Conservation (phyloP, 2,113 vertebrate species). For the Tyto alba region DNA sequence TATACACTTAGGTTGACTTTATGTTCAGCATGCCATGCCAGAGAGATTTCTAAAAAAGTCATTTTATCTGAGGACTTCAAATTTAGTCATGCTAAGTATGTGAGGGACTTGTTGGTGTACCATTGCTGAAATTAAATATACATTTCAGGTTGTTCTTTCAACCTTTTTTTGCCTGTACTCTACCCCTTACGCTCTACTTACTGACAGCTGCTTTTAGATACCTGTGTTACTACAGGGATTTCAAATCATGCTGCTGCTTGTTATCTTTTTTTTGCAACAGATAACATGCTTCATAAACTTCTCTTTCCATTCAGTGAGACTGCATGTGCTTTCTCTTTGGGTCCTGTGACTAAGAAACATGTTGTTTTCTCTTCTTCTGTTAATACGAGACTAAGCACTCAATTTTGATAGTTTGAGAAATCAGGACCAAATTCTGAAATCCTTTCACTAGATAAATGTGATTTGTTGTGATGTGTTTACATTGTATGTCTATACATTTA, state of each 20-base stretch:
- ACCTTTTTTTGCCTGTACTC: background rate
- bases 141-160: background rate
- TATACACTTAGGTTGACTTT: conserved; percentile 12
- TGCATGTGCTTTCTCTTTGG: background rate
- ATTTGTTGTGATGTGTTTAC: background rate
- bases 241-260: background rate
- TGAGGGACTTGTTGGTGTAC: conserved; percentile 12
- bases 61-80: conserved; percentile 50
- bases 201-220: conserved; percentile 18
- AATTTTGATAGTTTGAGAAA: background rate
- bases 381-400: background rate
- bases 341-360: background rate
- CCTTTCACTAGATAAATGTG: background rate
- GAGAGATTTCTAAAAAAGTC: conserved; percentile 53
- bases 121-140: conserved; percentile 22
- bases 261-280: background rate
- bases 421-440: background rate
- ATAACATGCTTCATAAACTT: background rate
- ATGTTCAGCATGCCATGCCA: conserved; percentile 38
- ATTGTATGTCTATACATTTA: background rate
- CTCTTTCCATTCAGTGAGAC: background rate
- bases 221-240: background rate
- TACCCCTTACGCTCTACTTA: background rate
- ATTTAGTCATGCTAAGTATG: conserved; percentile 13
- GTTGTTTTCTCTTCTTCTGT: background rate